Percentiles rank a stretch among this genome's conserved stretches.
phyloP scores from a whole-genome alignment of 2,113 vertebrate genomes.

The Chionomys nivalis region DNA sequence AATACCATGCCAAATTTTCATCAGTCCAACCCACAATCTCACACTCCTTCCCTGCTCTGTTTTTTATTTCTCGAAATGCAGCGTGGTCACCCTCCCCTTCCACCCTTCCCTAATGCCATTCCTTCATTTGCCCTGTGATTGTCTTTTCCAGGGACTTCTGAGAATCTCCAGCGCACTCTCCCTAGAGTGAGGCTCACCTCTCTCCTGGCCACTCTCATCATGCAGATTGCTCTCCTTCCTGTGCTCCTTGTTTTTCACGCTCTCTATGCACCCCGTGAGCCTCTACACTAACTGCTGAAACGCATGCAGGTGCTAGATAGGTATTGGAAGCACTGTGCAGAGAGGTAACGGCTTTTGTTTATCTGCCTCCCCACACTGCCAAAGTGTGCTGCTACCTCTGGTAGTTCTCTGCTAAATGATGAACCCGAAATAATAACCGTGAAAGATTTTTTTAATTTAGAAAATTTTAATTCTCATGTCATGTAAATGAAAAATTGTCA shows the following conservation, averaged over 20 bases:
- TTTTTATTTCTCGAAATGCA: slow-evolving; percentile 2
- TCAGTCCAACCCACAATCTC: neutral
- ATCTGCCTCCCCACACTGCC: neutral
- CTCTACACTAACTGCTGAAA: neutral
- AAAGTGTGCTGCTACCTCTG: neutral
- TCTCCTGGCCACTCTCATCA: neutral
- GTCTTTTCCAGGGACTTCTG: neutral
- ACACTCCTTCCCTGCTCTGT: neutral
- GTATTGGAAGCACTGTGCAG: neutral
- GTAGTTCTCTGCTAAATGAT: slow-evolving; percentile 8
- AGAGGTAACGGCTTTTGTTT: slow-evolving; percentile 44
- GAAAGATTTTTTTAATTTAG: slow-evolving; percentile 55
- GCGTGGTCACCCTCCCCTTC: fast-evolving
- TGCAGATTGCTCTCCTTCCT: neutral
- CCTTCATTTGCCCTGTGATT: fast-evolving
- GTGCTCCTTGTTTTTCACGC: neutral
- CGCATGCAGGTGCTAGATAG: fast-evolving
- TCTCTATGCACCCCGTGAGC: neutral
- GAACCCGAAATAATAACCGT: slow-evolving; percentile 43
- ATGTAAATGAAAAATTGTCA: slow-evolving; percentile 64
- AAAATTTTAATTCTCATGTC: slow-evolving; percentile 28
- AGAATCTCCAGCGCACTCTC: neutral
- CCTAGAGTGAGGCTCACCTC: neutral
- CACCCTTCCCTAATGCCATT: neutral
- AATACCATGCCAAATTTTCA: neutral